Percentiles rank a stretch among this genome's conserved stretches.
Evolutionary conservation across 2,888 invertebrate genomes (phyloP).

Genomic region (Orthosia cruda): DNA sequence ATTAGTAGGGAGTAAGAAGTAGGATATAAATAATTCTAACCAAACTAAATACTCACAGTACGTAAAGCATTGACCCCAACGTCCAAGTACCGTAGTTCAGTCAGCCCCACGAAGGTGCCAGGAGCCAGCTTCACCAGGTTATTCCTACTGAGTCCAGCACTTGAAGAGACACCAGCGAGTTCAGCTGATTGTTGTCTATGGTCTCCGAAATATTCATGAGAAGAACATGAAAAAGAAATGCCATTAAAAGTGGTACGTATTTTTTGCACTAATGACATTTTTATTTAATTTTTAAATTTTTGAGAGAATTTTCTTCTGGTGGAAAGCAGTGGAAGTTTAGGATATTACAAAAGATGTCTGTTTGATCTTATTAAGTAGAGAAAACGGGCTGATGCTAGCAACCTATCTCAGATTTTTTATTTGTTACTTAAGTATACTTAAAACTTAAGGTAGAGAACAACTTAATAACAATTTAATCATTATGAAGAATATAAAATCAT

Average conservation of each 20-base stretch:
- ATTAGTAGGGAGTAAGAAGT: too few relatives aligned
- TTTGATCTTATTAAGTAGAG: too few relatives aligned
- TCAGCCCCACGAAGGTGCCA: conserved; percentile 93
- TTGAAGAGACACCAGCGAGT: too few relatives aligned
- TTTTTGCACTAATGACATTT: too few relatives aligned
- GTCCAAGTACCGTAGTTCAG: conserved; percentile 92
- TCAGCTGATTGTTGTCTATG: too few relatives aligned
- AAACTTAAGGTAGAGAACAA: neutral
- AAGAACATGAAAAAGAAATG: too few relatives aligned
- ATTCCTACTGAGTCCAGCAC: too few relatives aligned
- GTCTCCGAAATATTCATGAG: too few relatives aligned
- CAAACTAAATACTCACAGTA: conserved; percentile 93
- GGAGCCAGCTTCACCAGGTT: conserved; percentile 96
- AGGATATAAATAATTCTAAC: neutral
- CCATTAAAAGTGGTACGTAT: too few relatives aligned
- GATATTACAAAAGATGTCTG: neutral
- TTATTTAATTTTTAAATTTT: too few relatives aligned
- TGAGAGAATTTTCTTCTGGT: too few relatives aligned
- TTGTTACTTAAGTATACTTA: neutral
- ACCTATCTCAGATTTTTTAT: neutral
- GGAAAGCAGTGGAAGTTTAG: too few relatives aligned
- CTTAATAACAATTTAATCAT: neutral
- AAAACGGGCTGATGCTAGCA: neutral
- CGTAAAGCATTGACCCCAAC: conserved; percentile 97
- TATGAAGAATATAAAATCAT: neutral